Evolutionary conservation across 2,797 vertebrate species (phyloP).

Genomic region (Melanotaenia nigrans): DNA sequence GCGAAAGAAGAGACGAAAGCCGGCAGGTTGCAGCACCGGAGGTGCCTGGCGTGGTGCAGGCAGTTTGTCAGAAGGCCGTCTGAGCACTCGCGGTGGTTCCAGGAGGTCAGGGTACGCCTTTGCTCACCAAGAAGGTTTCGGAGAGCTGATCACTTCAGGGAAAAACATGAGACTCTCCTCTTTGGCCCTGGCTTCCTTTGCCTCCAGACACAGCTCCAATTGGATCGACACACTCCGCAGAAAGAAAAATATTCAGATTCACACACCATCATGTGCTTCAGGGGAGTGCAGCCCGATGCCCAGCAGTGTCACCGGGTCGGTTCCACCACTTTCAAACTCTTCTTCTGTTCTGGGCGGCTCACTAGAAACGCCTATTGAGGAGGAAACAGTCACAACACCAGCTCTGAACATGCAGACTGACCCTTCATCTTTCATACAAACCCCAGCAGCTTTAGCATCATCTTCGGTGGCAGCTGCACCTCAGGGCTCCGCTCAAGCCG

Average conservation of each 20-base stretch:
- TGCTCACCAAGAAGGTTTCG: constrained; percentile 94
- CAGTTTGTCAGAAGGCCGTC: constrained; percentile 82
- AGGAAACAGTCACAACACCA: constrained; percentile 39
- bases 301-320: constrained; percentile 66
- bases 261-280: constrained; percentile 64
- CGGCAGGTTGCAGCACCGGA: constrained; percentile 55
- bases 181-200: constrained; percentile 86
- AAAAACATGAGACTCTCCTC: constrained; percentile 96
- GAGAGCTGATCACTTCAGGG: constrained; percentile 94
- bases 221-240: constrained; percentile 93
- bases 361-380: constrained; percentile 68
- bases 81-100: constrained; percentile 79
- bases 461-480: constrained; percentile 30
- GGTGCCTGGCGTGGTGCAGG: constrained; percentile 66
- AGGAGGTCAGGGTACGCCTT: constrained; percentile 93
- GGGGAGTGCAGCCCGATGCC: constrained; percentile 76
- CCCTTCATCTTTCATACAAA: constrained; percentile 19
- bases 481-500: constrained; percentile 28
- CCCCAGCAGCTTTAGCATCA: constrained; percentile 15
- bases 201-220: constrained; percentile 85
- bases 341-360: constrained; percentile 65
- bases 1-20: constrained; percentile 88
- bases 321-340: constrained; percentile 71
- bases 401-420: constrained; percentile 23
- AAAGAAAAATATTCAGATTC: constrained; percentile 81